Base-by-base conservation (phyloP, 1,140 invertebrate species). In the Diprion similis region DNA sequence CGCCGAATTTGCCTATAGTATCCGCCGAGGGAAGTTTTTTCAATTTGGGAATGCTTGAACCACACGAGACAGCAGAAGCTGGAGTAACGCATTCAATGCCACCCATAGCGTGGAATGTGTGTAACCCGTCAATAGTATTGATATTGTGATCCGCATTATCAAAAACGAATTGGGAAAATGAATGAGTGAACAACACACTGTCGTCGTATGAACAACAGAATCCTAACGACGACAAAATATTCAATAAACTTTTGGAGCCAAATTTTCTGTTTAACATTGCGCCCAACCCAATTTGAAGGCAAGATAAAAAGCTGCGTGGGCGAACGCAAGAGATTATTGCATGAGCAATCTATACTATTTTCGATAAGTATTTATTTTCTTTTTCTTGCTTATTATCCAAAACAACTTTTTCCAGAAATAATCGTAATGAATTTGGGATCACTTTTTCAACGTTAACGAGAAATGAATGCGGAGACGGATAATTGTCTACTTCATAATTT, bases 131-230 rank as follows among this genome's bases (percentile, higher is more conserved):
- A 7, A 78, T 17, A 11, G 76, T 77, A 69, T 51, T 72, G 0
- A 68, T 67, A 71, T 81, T 77, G 68, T 79, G 75, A 68, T 82
- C 79, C 46, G 75, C 76, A 71, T 80, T 80, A 24, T 79, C 75
- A 45, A 73, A 78, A 47, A 74, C 71, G 69, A 74, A 77, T 70
- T 78, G 78, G 11, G 24, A n/a, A 66, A 72, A 73, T 46, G 69
- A 1, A 11, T 51, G 10, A 10, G 1, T 1, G 37, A 68, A 72
- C 24, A 70, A 18, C n/a, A 59, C 24, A 10, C 59, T 45, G 2
- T 70, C 19, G 9, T 72, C n/a, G 24, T 75, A 75, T 10, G 67
- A 48, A 18, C 46, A 51, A 66, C 24, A 72, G 37, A 66, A 68
- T 45, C 74, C 74, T 17, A 75, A 37, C 0, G 10, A 7, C 47